Conservation (phyloP, 2,113 vertebrate genomes). For the Neomonachus schauinslandi region DNA sequence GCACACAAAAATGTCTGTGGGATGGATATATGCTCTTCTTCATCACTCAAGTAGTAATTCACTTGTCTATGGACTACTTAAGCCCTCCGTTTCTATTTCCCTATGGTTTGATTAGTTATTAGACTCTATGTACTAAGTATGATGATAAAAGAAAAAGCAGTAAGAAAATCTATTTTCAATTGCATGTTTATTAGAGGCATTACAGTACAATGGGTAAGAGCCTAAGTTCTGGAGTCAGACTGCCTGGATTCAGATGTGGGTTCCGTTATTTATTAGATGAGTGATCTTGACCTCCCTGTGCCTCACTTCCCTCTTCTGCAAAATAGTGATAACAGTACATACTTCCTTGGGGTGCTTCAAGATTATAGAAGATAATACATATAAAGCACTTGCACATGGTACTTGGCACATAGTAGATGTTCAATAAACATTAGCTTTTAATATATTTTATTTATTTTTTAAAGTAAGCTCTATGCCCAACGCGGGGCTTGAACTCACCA, state of each 20-base stretch:
- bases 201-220: background rate
- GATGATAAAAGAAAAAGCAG: background rate
- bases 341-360: background rate
- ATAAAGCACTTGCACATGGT: background rate
- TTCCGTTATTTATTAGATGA: background rate
- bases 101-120: background rate
- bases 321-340: background rate
- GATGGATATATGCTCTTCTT: background rate
- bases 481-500: background rate
- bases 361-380: background rate
- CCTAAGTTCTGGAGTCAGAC: background rate
- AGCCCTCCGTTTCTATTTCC: background rate
- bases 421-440: background rate
- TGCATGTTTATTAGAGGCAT: background rate
- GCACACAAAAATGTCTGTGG: background rate
- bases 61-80: background rate
- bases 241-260: conserved; percentile 32
- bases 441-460: background rate
- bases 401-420: background rate
- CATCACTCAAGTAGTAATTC: background rate
- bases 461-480: background rate
- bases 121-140: background rate
- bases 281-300: background rate
- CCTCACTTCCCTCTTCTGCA: background rate
- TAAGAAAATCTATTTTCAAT: conserved; percentile 23